phyloP scores from a whole-genome alignment of 2,113 vertebrate genomes.

The Pseudorectes ferrugineus region DNA sequence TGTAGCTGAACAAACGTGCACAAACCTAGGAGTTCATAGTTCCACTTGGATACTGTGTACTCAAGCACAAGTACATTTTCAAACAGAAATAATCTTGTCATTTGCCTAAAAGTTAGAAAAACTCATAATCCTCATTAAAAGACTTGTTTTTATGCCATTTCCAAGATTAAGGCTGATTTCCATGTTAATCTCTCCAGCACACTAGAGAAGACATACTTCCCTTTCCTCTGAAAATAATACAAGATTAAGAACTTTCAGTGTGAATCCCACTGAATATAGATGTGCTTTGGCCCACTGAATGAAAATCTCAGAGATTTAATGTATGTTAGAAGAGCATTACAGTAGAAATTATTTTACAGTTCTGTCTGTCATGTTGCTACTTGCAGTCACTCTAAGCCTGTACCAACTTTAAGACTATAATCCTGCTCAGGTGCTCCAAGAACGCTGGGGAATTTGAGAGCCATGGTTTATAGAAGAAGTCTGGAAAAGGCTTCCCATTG shows the following conservation, averaged over 20 bases:
- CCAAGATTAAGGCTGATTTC: not conserved
- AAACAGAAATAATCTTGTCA: not conserved
- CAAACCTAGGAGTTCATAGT: not conserved
- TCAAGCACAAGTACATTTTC: not conserved
- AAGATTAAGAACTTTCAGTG: not conserved
- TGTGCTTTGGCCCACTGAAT: not conserved
- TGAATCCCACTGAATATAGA: not conserved
- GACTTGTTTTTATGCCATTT: rapidly evolving
- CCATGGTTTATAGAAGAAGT: not conserved
- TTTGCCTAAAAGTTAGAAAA: not conserved
- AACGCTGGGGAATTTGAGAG: not conserved
- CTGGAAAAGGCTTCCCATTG: not conserved
- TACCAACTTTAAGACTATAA: not conserved
- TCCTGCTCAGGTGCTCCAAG: not conserved
- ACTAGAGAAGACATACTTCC: not conserved
- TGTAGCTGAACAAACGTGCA: not conserved
- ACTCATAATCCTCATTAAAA: not conserved
- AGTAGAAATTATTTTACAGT: not conserved
- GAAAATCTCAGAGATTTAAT: not conserved
- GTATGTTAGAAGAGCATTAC: not conserved
- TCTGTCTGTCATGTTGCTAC: not conserved
- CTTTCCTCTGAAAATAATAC: not conserved
- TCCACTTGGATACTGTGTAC: not conserved
- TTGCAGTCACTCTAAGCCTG: not conserved
- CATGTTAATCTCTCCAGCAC: not conserved